These are phyloP conservation scores for Prionailurus viverrinus DNA, from an alignment of 2,113 vertebrate species.

Conservation along the genomic window DNA sequence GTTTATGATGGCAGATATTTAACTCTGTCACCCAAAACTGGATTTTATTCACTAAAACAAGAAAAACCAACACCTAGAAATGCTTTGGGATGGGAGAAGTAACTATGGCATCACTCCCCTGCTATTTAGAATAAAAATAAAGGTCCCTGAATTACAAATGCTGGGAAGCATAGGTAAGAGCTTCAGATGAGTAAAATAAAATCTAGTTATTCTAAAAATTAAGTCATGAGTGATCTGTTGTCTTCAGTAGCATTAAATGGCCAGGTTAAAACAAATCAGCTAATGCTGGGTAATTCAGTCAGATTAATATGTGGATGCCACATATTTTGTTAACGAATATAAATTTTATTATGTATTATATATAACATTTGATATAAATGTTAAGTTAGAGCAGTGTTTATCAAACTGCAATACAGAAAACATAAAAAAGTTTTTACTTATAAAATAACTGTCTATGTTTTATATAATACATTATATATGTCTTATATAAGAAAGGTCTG, in stretches of 20 bases:
- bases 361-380: neutral
- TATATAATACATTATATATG: neutral
- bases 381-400: neutral
- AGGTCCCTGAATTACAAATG: neutral
- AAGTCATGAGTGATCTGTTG: neutral
- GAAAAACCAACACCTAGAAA: neutral
- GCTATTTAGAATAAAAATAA: constrained; percentile 23
- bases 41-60: constrained; percentile 15
- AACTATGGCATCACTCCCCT: neutral
- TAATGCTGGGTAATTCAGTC: neutral
- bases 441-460: neutral
- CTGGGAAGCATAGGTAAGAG: neutral
- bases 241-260: neutral
- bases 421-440: constrained; percentile 12
- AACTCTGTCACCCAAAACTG: neutral
- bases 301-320: neutral
- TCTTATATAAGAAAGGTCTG: neutral
- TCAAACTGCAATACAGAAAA: neutral
- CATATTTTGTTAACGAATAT: neutral
- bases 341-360: neutral
- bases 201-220: constrained; percentile 4
- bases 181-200: constrained; percentile 10
- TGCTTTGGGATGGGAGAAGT: neutral
- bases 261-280: neutral
- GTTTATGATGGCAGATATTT: neutral